Evolutionary conservation across 2,797 vertebrate species (phyloP).

Genomic region (Arremon aurantiirostris): DNA sequence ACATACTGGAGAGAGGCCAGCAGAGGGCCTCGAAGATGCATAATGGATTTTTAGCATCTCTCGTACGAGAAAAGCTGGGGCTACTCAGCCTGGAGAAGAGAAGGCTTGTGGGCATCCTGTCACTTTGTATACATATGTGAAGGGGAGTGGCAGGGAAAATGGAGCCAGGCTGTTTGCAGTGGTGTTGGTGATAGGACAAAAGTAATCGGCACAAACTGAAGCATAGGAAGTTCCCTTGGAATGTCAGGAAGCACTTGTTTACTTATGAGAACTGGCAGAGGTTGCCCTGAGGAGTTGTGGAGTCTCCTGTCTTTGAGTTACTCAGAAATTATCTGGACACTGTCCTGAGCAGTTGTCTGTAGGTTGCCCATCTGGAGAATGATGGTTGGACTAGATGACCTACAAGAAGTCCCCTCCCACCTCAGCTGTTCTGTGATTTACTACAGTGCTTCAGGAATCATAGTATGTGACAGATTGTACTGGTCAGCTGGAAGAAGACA

Average conservation of each 20-base stretch:
- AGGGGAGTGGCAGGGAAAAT: background rate
- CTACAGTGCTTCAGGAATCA: background rate
- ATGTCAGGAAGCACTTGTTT: background rate
- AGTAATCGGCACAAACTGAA: background rate
- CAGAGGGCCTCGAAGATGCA: background rate
- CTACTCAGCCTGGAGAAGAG: background rate
- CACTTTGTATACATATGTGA: background rate
- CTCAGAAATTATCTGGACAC: accelerated
- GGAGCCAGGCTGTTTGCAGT: background rate
- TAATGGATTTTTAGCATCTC: background rate
- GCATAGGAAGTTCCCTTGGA: background rate
- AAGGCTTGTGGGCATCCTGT: background rate
- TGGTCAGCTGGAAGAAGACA: background rate
- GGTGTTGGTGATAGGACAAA: background rate
- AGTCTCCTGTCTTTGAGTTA: background rate
- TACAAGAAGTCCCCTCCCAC: background rate
- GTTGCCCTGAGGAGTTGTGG: background rate
- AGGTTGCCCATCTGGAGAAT: background rate
- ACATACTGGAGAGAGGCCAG: background rate
- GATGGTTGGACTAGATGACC: background rate
- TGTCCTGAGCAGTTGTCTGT: background rate
- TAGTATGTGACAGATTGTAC: background rate
- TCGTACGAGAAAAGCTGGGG: background rate
- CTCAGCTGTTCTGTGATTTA: background rate
- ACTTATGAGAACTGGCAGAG: background rate